Percentiles rank a stretch among this genome's conserved stretches.
phyloP scores from a whole-genome alignment of 2,113 vertebrate species.

The Castor canadensis region DNA sequence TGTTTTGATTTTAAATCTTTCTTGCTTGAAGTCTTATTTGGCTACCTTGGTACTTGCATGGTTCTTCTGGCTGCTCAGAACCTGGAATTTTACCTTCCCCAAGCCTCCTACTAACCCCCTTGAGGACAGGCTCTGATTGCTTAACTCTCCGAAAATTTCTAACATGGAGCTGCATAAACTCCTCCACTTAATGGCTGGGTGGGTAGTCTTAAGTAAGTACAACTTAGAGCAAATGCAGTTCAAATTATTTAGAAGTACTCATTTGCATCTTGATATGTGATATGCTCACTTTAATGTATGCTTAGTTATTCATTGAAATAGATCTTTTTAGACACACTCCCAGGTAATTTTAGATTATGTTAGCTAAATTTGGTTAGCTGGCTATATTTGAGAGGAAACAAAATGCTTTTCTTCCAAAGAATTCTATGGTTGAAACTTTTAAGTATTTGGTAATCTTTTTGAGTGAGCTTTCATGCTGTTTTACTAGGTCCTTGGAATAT shows the following conservation, averaged over 20 bases:
- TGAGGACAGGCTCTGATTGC: neutral
- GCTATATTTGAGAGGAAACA: constrained; percentile 26
- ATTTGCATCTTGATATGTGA: neutral
- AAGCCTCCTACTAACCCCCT: neutral
- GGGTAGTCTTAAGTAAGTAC: neutral
- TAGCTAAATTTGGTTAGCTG: constrained; percentile 28
- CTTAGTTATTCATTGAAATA: constrained; percentile 14
- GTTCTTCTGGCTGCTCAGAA: neutral
- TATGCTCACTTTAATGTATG: neutral
- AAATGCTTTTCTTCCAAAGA: constrained; percentile 33
- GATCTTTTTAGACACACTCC: neutral
- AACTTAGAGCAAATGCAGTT: neutral
- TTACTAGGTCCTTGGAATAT: neutral
- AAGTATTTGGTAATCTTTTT: neutral
- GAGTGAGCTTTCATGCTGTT: neutral
- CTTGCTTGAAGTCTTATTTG: neutral
- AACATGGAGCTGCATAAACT: neutral
- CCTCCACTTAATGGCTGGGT: neutral
- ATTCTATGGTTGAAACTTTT: constrained; percentile 42
- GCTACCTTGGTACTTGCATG: neutral
- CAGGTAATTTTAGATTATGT: constrained; percentile 17
- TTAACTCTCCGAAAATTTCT: neutral
- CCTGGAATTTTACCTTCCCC: neutral
- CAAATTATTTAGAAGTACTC: neutral
- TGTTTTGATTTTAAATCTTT: neutral